Evolutionary conservation across 2,797 vertebrate species (phyloP).

Genomic region (Antrozous pallidus): DNA sequence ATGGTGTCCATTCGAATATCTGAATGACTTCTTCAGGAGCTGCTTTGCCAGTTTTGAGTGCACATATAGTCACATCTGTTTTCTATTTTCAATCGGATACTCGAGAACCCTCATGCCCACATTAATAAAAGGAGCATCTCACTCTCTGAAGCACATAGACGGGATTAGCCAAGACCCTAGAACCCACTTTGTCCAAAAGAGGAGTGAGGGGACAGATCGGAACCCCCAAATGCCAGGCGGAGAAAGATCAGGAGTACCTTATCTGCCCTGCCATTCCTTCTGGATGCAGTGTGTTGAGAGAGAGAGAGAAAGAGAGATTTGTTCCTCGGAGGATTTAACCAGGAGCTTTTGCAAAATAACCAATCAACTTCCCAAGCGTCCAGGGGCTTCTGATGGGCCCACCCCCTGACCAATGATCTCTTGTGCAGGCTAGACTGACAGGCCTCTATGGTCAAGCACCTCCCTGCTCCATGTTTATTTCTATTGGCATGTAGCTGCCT

Average conservation of each 20-base stretch:
- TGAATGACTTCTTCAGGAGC: neutral
- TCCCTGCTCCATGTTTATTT: too few species aligned
- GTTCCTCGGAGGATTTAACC: too few species aligned
- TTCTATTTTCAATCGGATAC: neutral
- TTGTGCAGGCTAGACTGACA: too few species aligned
- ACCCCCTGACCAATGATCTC: too few species aligned
- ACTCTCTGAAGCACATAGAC: neutral
- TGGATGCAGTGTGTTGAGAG: neutral
- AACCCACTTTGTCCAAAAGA: neutral
- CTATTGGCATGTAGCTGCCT: too few species aligned
- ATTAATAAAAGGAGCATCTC: neutral
- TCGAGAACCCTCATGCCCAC: neutral
- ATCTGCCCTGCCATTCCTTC: neutral
- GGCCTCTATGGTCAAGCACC: too few species aligned
- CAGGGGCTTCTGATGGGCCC: too few species aligned
- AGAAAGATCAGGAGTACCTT: neutral
- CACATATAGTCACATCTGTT: neutral
- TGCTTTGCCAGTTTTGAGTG: neutral
- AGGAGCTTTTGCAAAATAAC: too few species aligned
- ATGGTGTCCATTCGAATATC: neutral
- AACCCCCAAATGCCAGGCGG: neutral
- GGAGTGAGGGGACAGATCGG: fast-evolving
- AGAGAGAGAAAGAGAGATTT: too few species aligned
- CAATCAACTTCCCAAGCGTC: too few species aligned
- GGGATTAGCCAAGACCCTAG: neutral